Conservation (phyloP, 2,888 invertebrate genomes). For the Dinocampus coccinellae region DNA sequence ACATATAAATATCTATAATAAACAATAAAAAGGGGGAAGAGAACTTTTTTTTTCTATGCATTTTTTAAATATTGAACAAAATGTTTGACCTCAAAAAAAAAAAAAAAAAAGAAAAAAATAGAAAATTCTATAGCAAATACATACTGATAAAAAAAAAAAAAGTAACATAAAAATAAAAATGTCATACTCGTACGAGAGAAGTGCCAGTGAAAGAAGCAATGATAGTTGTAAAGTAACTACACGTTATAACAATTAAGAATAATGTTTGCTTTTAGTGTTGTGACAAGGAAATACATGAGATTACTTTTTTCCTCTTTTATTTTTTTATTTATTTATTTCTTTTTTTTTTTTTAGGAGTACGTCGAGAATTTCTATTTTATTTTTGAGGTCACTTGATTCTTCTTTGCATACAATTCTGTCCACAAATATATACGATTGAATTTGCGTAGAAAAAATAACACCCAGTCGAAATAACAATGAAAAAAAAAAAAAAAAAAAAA, state of each 20-base stretch:
- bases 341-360: background rate
- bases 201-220: background rate
- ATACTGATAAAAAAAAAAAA: background rate
- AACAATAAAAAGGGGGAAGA: too few species aligned
- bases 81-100: background rate
- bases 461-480: background rate
- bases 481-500: background rate
- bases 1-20: background rate
- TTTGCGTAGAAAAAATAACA: background rate
- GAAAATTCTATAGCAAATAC: background rate
- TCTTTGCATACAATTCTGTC: background rate
- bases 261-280: constrained; percentile 1
- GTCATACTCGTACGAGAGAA: background rate
- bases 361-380: constrained; percentile 4
- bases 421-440: background rate
- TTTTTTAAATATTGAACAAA: background rate
- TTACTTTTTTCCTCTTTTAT: background rate
- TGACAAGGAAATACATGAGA: background rate
- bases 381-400: constrained; percentile 1
- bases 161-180: background rate
- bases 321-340: background rate
- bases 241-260: background rate
- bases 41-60: background rate
- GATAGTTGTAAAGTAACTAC: background rate
- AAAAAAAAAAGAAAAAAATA: too few species aligned